Conservation (phyloP, 1,140 invertebrate species). For the Melanaphis sacchari region DNA sequence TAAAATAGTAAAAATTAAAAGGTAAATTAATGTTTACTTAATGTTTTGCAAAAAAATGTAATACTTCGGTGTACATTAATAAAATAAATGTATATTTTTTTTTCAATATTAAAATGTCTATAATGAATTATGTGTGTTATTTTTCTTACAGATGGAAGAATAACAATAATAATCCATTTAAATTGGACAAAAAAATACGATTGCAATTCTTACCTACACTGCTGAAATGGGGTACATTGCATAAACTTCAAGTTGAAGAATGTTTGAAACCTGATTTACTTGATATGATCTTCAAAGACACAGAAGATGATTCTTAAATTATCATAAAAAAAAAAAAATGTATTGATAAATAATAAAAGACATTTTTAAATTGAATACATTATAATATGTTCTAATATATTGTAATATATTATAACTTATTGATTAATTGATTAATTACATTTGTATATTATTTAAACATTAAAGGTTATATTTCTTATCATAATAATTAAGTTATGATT, state of each 20-base stretch:
- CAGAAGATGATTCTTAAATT: constrained; percentile 37
- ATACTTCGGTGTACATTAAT: background rate
- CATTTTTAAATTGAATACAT: background rate
- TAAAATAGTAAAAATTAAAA: too few relatives aligned
- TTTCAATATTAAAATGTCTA: background rate
- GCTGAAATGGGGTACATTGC: constrained; percentile 74
- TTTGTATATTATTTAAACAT: background rate
- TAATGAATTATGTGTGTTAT: background rate
- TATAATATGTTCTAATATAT: background rate
- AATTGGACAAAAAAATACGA: constrained; percentile 72
- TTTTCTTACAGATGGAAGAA: constrained; percentile 75
- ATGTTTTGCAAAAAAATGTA: background rate
- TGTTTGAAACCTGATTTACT: constrained; percentile 73
- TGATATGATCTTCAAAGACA: constrained; percentile 70
- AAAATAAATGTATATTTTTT: background rate
- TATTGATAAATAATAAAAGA: background rate
- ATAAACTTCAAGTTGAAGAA: constrained; percentile 75
- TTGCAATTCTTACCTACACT: constrained; percentile 78
- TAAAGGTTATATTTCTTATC: background rate
- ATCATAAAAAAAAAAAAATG: background rate
- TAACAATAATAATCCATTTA: constrained; percentile 72
- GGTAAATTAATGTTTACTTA: too few relatives aligned
- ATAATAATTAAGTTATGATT: background rate
- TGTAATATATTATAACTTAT: background rate
- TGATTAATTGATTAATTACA: background rate